phyloP scores from a whole-genome alignment of 2,888 invertebrate genomes.

The Oscheius myriophilus region DNA sequence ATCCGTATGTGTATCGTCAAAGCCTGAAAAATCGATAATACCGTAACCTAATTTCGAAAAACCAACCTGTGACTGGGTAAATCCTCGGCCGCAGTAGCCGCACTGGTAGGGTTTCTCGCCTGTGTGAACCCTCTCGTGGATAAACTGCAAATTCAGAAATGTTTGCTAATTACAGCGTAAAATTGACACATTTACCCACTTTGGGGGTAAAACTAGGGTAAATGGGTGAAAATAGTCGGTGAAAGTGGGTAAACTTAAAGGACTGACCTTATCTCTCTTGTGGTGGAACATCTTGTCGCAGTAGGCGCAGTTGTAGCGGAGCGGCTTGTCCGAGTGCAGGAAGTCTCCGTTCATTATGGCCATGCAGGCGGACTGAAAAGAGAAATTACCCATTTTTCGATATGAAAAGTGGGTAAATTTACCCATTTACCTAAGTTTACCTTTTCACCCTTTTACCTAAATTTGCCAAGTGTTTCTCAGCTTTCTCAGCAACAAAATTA shows the following conservation, averaged over 20 bases:
- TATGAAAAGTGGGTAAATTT: no score
- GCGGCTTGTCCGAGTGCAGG: constrained; percentile 25
- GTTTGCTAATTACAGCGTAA: neutral
- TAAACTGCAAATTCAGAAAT: constrained; percentile 33
- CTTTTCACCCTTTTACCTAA: no score
- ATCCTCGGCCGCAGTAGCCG: constrained; percentile 57
- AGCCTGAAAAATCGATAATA: constrained; percentile 30
- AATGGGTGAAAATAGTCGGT: no score
- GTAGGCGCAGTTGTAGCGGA: constrained; percentile 51
- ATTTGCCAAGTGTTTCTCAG: no score
- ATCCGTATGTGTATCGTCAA: constrained; percentile 46
- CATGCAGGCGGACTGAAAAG: constrained; percentile 22
- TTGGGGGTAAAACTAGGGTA: no score
- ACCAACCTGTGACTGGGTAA: constrained; percentile 54
- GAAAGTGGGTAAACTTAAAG: constrained; percentile 3
- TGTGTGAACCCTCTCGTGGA: constrained; percentile 59
- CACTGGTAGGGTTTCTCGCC: constrained; percentile 63
- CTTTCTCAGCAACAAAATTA: no score
- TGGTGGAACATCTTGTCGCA: constrained; percentile 57
- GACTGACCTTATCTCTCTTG: constrained; percentile 52
- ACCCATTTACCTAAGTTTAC: no score
- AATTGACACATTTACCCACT: no score
- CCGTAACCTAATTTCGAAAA: neutral
- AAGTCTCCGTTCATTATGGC: constrained; percentile 33
- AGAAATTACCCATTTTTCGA: neutral